These are phyloP conservation scores for Menura novaehollandiae DNA, from an alignment of 2,113 vertebrate genomes.

Conservation along the genomic window DNA sequence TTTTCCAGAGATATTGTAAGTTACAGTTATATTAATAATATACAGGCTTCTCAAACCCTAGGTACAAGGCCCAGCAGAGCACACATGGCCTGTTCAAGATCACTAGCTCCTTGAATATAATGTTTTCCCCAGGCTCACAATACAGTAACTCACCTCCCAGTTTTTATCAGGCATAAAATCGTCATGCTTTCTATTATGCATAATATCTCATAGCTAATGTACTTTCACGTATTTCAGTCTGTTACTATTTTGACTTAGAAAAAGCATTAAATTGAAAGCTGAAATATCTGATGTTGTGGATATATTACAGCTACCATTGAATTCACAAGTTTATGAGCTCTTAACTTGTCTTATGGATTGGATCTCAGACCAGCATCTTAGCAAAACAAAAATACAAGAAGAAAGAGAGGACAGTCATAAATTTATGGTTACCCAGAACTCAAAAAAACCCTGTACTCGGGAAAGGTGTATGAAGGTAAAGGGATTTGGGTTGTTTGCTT, in stretches of 20 bases:
- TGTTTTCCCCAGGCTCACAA: background rate
- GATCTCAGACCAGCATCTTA: slow-evolving; percentile 77
- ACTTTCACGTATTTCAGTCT: background rate
- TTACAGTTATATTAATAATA: background rate
- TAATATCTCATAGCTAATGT: background rate
- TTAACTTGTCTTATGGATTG: slow-evolving; percentile 82
- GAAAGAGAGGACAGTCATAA: slow-evolving; percentile 37
- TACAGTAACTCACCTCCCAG: background rate
- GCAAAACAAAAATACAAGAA: slow-evolving; percentile 57
- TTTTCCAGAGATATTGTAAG: background rate
- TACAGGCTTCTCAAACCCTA: background rate
- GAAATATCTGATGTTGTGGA: background rate
- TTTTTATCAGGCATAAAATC: background rate
- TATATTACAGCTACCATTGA: slow-evolving; percentile 61
- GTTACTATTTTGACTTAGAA: background rate
- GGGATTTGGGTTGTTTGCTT: background rate
- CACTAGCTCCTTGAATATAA: background rate
- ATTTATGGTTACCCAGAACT: background rate
- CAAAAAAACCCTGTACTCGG: slow-evolving; percentile 46
- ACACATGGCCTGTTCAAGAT: background rate
- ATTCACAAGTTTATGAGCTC: slow-evolving; percentile 73
- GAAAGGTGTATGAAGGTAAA: slow-evolving; percentile 85
- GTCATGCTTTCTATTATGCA: background rate
- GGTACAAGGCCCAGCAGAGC: background rate
- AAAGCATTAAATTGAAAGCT: background rate